Conservation (phyloP, 2,888 invertebrate species). For the Oeneis ivallda region DNA sequence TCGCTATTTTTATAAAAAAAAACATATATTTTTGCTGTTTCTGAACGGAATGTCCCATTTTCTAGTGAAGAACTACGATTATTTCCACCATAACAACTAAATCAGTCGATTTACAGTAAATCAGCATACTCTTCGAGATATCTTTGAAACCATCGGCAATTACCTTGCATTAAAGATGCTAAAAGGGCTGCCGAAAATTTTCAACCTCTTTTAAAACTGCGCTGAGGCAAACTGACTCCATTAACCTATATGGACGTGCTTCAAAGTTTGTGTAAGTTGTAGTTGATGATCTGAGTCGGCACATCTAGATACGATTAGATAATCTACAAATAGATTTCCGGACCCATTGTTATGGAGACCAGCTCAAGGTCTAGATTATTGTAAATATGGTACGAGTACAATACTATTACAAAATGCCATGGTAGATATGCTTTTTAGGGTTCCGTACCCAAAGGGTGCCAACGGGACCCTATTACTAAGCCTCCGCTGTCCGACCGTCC, state of each 20-base stretch:
- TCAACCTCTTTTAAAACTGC: too few species aligned
- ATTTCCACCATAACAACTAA: neutral
- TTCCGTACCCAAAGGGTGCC: too few species aligned
- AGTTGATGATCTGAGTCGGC: neutral
- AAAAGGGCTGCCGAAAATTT: too few species aligned
- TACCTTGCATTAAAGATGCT: too few species aligned
- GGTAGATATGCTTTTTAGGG: neutral
- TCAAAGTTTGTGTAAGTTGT: neutral
- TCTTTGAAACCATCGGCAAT: neutral
- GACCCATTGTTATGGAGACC: conserved; percentile 9
- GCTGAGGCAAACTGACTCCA: neutral
- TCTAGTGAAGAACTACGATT: neutral
- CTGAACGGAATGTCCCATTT: too few species aligned
- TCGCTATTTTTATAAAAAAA: too few species aligned
- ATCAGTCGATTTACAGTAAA: too few species aligned
- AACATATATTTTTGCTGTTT: too few species aligned
- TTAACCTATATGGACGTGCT: neutral
- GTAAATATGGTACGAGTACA: neutral
- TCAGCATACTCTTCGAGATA: neutral
- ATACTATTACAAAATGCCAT: conserved; percentile 3
- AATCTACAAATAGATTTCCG: conserved; percentile 1
- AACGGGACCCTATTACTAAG: too few species aligned
- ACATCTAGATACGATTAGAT: neutral
- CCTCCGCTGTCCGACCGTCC: too few species aligned
- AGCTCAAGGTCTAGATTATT: conserved; percentile 19